Evolutionary conservation across 2,888 invertebrate species (phyloP).

Genomic region (Tuta absoluta): DNA sequence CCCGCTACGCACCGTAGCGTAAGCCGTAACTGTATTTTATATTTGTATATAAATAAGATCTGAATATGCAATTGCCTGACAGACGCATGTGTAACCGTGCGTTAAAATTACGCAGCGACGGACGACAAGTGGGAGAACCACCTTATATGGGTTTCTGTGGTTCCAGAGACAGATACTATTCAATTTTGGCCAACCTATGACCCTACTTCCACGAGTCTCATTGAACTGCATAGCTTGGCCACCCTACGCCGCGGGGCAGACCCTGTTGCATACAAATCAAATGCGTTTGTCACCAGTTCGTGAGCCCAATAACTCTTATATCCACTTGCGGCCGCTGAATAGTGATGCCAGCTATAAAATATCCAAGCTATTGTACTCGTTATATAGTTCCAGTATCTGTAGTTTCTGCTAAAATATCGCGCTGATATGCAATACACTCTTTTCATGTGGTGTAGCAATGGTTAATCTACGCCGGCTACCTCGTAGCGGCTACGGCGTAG

Average conservation of each 20-base stretch:
- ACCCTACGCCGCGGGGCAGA: conserved; percentile 17
- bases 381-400: not conserved
- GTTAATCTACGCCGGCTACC: too few relatives aligned
- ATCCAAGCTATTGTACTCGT: not conserved
- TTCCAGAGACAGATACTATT: too few relatives aligned
- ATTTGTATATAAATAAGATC: too few relatives aligned
- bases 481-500: too few relatives aligned
- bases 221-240: not conserved
- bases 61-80: too few relatives aligned
- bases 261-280: conserved; percentile 38
- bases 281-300: conserved; percentile 39
- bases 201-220: not conserved
- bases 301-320: conserved; percentile 36
- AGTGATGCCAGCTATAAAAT: not conserved
- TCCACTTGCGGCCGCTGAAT: conserved; percentile 25
- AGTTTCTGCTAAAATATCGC: not conserved
- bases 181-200: not conserved
- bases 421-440: not conserved
- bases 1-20: too few relatives aligned
- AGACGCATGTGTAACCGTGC: too few relatives aligned
- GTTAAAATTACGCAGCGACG: too few relatives aligned
- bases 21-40: too few relatives aligned
- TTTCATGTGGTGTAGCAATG: too few relatives aligned
- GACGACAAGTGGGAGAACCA: too few relatives aligned
- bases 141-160: too few relatives aligned